A percentile compares a stretch with the other conserved stretches of the same genome.
Evolutionary conservation across 1,140 invertebrate genomes (phyloP).

Genomic region (Pogonomyrmex californicus): DNA sequence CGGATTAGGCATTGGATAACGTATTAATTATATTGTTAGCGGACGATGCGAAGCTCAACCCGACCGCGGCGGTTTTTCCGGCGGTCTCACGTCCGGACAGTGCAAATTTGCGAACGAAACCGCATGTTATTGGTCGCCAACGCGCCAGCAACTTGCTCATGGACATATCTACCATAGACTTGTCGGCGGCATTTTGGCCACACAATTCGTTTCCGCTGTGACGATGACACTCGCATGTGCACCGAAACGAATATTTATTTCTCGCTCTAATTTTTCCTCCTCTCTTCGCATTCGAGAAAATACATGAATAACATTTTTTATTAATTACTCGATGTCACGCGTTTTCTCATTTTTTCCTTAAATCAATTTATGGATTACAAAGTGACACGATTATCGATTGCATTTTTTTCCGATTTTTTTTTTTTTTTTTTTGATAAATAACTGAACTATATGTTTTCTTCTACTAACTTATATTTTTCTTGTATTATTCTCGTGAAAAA

Average conservation of each 20-base stretch:
- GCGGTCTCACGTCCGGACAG: slow-evolving; percentile 49
- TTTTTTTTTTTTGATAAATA: neutral
- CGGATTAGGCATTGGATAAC: slow-evolving; percentile 51
- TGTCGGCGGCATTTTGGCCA: slow-evolving; percentile 22
- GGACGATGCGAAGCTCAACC: slow-evolving; percentile 32
- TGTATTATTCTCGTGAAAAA: neutral
- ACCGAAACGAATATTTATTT: slow-evolving; percentile 13
- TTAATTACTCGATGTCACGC: neutral
- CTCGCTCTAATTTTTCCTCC: neutral
- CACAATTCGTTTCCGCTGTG: slow-evolving; percentile 13
- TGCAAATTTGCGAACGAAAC: slow-evolving; percentile 57
- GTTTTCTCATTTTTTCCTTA: neutral
- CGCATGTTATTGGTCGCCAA: slow-evolving; percentile 51
- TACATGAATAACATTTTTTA: neutral
- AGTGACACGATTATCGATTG: neutral
- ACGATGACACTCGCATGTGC: neutral
- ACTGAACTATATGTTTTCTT: neutral
- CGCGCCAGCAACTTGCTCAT: neutral
- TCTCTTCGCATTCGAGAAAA: neutral
- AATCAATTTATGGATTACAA: neutral
- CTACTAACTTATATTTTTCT: slow-evolving; percentile 18
- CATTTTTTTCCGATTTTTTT: neutral
- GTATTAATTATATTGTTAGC: slow-evolving; percentile 64
- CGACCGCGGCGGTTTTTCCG: slow-evolving; percentile 59
- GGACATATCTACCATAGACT: slow-evolving; percentile 38